Conservation (phyloP, 2,113 vertebrate genomes). For the Engystomops pustulosus region DNA sequence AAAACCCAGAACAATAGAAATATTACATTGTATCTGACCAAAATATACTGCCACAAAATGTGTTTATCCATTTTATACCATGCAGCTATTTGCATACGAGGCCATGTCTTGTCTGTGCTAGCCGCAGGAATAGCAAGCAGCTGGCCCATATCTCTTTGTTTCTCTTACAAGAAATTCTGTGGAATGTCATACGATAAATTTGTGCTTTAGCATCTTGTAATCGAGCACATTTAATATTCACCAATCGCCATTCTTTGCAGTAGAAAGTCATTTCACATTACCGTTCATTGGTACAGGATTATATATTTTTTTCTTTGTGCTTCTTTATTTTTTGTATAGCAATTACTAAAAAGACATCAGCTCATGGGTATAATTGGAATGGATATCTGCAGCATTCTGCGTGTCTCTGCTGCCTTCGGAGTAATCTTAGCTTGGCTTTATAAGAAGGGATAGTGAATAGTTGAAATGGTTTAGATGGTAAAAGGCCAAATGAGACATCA, state of each 20-base stretch:
- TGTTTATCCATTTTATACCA: background rate
- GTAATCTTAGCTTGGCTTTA: slow-evolving; percentile 38
- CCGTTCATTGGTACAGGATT: slow-evolving; percentile 1
- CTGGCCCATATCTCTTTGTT: slow-evolving; percentile 34
- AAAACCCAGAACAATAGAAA: too few relatives aligned
- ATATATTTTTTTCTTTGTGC: background rate
- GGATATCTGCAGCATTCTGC: slow-evolving; percentile 31
- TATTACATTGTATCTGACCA: background rate
- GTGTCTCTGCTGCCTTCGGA: slow-evolving; percentile 28
- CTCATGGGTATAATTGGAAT: slow-evolving; percentile 24
- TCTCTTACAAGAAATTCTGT: slow-evolving; percentile 33
- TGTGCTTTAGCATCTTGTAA: slow-evolving; percentile 30
- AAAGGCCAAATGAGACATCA: slow-evolving; percentile 35
- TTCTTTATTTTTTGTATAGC: slow-evolving; percentile 18
- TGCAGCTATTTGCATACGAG: background rate
- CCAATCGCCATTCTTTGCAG: slow-evolving; percentile 7
- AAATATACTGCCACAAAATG: background rate
- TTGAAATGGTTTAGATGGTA: slow-evolving; percentile 38
- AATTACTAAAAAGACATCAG: slow-evolving; percentile 37
- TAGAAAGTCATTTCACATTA: background rate
- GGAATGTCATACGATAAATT: slow-evolving; percentile 36
- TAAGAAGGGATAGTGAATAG: slow-evolving; percentile 36
- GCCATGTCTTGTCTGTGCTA: background rate
- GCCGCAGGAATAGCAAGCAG: slow-evolving; percentile 27
- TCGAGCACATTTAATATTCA: slow-evolving; percentile 33